phyloP scores from a whole-genome alignment of 2,888 invertebrate species.

The Cephus sareptanus region DNA sequence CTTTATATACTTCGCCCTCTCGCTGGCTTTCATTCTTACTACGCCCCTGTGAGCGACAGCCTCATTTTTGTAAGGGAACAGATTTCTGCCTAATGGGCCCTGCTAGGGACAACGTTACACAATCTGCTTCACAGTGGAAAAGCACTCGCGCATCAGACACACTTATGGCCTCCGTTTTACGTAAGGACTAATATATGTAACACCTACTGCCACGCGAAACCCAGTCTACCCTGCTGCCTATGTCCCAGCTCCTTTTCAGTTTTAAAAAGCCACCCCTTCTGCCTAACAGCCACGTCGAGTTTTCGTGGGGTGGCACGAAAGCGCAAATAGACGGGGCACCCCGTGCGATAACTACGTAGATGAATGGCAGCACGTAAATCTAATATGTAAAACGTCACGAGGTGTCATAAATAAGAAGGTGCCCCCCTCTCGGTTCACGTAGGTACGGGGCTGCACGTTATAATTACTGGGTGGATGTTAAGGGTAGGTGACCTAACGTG shows the following conservation, averaged over 20 bases:
- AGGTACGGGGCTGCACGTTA: constrained; percentile 2
- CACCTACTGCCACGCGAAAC: not conserved
- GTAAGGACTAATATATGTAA: not conserved
- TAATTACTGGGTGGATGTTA: constrained; percentile 7
- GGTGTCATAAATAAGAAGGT: constrained; percentile 28
- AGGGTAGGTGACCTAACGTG: not conserved
- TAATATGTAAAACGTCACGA: constrained; percentile 19
- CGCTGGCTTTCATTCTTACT: not conserved
- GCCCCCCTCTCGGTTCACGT: not conserved
- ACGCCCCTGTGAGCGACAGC: not conserved
- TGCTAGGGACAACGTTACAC: constrained; percentile 24
- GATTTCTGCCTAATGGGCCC: constrained; percentile 42
- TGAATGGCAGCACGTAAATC: constrained; percentile 23
- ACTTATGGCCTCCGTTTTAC: not conserved
- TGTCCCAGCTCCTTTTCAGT: not conserved
- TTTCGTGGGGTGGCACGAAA: constrained; percentile 14
- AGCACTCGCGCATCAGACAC: not conserved
- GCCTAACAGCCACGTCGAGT: constrained; percentile 14
- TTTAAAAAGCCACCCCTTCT: not conserved
- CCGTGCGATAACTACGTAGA: not conserved
- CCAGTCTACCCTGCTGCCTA: not conserved
- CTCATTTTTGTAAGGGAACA: constrained; percentile 14
- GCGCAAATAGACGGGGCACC: constrained; percentile 12
- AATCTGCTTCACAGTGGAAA: not conserved
- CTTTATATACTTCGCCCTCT: not conserved